Percentiles rank a stretch among this genome's conserved stretches.
Conservation (phyloP, 1,140 invertebrate genomes). For the Cherax destructor region DNA sequence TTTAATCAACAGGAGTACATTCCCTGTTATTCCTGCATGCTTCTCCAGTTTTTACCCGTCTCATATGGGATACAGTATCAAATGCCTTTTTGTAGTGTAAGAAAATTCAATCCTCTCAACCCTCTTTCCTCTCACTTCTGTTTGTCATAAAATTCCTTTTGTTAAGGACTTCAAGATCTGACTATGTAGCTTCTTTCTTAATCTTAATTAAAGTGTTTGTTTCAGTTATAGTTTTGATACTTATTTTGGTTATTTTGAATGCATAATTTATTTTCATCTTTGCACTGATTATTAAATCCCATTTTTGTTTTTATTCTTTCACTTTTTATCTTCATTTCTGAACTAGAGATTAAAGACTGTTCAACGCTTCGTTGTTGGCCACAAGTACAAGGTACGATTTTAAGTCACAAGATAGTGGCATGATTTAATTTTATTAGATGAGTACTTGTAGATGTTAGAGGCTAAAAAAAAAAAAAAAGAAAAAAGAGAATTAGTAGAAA, state of each 20-base stretch:
- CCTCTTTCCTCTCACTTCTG: too few species aligned
- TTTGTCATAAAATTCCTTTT: not conserved
- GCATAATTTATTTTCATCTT: not conserved
- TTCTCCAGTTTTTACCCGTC: too few species aligned
- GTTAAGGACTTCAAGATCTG: not conserved
- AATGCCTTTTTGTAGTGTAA: too few species aligned
- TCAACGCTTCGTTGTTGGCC: slow-evolving; percentile 52
- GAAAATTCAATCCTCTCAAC: too few species aligned
- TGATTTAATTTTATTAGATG: slow-evolving; percentile 7
- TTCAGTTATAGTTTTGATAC: not conserved
- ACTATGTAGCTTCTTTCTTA: not conserved
- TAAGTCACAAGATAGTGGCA: slow-evolving; percentile 16
- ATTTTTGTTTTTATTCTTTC: slow-evolving; percentile 26
- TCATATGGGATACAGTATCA: too few species aligned
- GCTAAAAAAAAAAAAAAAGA: not conserved
- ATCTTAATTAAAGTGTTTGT: not conserved
- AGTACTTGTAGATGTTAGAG: not conserved
- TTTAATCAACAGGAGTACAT: too few species aligned
- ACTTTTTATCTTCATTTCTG: slow-evolving; percentile 51
- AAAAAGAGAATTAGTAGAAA: not conserved
- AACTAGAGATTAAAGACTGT: slow-evolving; percentile 56
- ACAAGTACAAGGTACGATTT: slow-evolving; percentile 53
- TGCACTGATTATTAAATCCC: not conserved
- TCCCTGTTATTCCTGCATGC: too few species aligned
- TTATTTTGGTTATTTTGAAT: not conserved